Base-by-base conservation (phyloP, 2,797 vertebrate genomes). In the Sebastes nivosus region DNA sequence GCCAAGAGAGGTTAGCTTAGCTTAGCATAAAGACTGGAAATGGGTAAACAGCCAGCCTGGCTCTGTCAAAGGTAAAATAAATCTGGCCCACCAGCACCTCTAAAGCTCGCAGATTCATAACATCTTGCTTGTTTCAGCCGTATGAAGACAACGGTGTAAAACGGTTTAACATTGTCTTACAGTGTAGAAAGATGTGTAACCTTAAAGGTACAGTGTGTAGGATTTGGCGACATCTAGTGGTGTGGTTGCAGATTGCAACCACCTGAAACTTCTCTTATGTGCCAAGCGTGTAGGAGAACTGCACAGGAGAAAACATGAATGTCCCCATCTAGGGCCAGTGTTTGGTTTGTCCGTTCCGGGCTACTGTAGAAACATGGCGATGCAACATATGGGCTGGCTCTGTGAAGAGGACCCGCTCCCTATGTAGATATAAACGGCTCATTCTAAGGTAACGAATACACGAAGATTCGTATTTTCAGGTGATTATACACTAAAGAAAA, bases 11-110 rank as follows among this genome's bases (percentile, higher is more conserved):
- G 2, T 59, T 61, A 69, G 5, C 5, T 32, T 66, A 79, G 25
- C 16, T 65, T 57, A 66, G 57, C 64, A 54, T 24, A 29, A 54
- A 67, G 13, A 52, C 16, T 24, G 14, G 30, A 61, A 63, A 77
- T 22, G 13, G 24, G 6, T 4, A 9, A 60, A 29, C n/a, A n/a
- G 24, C 7, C 14, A 25, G 24, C 18, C 36, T 46, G 54, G 11
- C 14, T 34, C 22, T n/a, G 36, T 46, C 13, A 61, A 61, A 50
- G 20, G 29, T 2, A 14, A 34, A 55, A 52, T 5, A 13, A 68
- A 27, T 22, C n/a, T 18, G 60, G 8, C 20, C 13, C 0, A 42
- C 6, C 34, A 38, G 20, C 30, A 30, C 32, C 58, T 29, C 13
- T 64, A 8, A 29, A 63, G 14, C 50, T 74, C 8, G 14, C 13